Evolutionary conservation across 2,797 vertebrate species (phyloP).

Genomic region (Chloroceryle amazona): DNA sequence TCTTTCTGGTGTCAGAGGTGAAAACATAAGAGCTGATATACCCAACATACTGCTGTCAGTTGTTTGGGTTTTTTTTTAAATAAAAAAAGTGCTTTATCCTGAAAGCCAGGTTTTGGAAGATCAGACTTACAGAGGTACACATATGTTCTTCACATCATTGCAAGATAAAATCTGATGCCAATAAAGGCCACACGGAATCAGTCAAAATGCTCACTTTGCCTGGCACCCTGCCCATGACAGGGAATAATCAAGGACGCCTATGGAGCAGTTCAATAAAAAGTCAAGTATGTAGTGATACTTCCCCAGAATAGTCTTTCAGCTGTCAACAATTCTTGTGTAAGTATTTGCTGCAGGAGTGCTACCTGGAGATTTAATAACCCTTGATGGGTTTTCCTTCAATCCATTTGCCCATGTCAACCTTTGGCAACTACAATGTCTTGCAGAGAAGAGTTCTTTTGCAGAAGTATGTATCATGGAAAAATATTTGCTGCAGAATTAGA

Average conservation of each 20-base stretch:
- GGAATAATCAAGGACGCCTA: background rate
- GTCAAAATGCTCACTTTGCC: background rate
- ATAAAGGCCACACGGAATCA: background rate
- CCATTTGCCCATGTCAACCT: background rate
- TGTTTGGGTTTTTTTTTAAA: background rate
- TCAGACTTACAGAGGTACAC: background rate
- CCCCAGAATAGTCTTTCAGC: background rate
- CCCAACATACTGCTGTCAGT: background rate
- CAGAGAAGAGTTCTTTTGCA: background rate
- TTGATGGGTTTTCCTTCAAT: background rate
- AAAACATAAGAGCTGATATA: background rate
- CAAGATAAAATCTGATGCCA: background rate
- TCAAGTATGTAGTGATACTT: background rate
- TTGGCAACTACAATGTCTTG: background rate
- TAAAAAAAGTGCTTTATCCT: background rate
- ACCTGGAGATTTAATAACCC: background rate
- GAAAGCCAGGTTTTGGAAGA: background rate
- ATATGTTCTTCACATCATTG: background rate
- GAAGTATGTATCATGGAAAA: background rate
- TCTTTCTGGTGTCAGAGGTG: background rate
- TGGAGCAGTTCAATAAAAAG: constrained; percentile 12
- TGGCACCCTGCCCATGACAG: background rate
- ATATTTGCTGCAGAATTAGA: background rate
- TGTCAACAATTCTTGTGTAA: constrained; percentile 17
- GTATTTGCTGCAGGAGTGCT: background rate